Evolutionary conservation across 2,113 vertebrate genomes (phyloP), one percentile per base, ranked within the genome.

Genomic region (Pollachius pollachius): DNA sequence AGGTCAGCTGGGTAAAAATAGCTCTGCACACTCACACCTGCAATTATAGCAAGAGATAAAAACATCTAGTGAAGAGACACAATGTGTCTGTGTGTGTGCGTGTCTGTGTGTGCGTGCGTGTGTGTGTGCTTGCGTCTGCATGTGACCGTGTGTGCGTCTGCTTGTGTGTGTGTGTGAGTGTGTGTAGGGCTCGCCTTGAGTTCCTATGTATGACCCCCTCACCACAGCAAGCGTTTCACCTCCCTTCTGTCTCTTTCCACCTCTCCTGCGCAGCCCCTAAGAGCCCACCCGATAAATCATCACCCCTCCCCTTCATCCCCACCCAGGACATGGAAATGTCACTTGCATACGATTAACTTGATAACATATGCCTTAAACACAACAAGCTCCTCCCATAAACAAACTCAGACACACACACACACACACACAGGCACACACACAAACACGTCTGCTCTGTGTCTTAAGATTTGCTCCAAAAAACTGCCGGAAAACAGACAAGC

Each of bases 321-420:
- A 6, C 62, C 30, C 75, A 5, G 73, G 73, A 81, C 75, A 87
- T 85, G 83, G 77, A 86, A 81, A 89, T 86, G 62, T 79, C 68
- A 71, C 66, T 63, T 3, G 70, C 77, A 83, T 86, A 70, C 82
- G 41, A 87, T 84, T 83, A 82, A 68, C 30, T 5, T 76, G 7
- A 19, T 59, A 21, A 77, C 58, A 70, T 37, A 77, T 70, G 68
- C 34, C 77, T 58, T 30, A n/a, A 81, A 62, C 77, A 84, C 81
- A 86, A 88, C 67, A 65, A 75, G 23, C 69, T 37, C 41, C 64
- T 16, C 70, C 71, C 52, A 65, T 48, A 48, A 16, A 57, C 54
- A 57, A 3, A 57, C 54, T 17, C 54, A 57, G 9, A n/a, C 15
- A n/a, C 54, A 57, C 54, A 57, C 15, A 57, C 54, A 57, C 54